Percentiles rank a stretch among this genome's conserved stretches.
phyloP scores from a whole-genome alignment of 2,888 invertebrate species.

The Melolontha melolontha region DNA sequence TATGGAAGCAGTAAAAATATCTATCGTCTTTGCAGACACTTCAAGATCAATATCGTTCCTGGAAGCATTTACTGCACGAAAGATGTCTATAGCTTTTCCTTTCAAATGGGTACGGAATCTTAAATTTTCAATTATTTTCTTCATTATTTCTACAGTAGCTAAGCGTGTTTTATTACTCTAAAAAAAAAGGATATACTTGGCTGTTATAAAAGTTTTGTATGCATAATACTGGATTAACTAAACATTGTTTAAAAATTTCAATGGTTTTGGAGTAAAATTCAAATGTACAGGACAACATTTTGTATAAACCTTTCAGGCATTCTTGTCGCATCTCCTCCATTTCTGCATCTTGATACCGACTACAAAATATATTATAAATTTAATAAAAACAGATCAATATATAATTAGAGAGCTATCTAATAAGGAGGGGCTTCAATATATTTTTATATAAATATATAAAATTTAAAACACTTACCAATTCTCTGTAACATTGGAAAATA shows the following conservation, averaged over 20 bases:
- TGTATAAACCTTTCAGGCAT: slow-evolving; percentile 8
- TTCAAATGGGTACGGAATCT: neutral
- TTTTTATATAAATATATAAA: neutral
- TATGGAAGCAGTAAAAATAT: slow-evolving; percentile 12
- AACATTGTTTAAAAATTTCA: slow-evolving; percentile 2
- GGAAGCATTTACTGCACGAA: neutral
- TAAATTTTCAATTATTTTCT: slow-evolving; percentile 13
- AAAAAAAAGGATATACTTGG: neutral
- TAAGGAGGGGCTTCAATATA: neutral
- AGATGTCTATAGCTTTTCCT: neutral
- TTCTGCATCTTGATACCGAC: slow-evolving; percentile 8
- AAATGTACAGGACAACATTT: neutral
- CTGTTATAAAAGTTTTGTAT: neutral
- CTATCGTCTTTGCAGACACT: neutral
- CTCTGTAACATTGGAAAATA: neutral
- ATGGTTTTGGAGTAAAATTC: neutral
- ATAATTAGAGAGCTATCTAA: neutral
- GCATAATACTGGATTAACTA: slow-evolving; percentile 15
- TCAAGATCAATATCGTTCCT: slow-evolving; percentile 7
- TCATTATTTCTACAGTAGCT: neutral
- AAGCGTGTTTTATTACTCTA: slow-evolving; percentile 7
- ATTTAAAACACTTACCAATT: slow-evolving; percentile 22
- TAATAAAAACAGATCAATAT: neutral
- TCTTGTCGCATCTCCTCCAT: slow-evolving; percentile 18
- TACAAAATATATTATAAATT: neutral